A percentile compares a stretch with the other conserved stretches of the same genome.
Evolutionary conservation across 1,140 invertebrate species (phyloP).

Genomic region (Drosophila ficusphila): DNA sequence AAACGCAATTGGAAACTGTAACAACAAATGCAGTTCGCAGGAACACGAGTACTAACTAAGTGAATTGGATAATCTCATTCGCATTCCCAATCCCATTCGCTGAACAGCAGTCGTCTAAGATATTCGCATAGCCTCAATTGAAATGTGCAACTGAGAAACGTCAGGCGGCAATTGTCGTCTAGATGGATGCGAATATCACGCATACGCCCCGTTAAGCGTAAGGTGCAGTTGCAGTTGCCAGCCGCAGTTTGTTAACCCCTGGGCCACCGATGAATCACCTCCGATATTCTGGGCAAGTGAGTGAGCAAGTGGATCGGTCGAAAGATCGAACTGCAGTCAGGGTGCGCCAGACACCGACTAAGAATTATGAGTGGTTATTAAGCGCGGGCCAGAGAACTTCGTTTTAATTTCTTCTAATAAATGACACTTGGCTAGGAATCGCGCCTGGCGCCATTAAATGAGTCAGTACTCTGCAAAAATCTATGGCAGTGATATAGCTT

Average conservation of each 20-base stretch:
- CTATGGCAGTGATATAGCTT: no score
- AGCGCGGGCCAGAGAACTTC: no score
- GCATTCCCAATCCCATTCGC: slow-evolving; percentile 38
- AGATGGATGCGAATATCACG: slow-evolving; percentile 78
- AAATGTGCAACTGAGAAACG: slow-evolving; percentile 83
- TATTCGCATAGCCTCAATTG: slow-evolving; percentile 73
- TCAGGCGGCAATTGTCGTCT: slow-evolving; percentile 78
- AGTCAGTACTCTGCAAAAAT: no score
- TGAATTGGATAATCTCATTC: slow-evolving; percentile 82
- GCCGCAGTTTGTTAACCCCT: slow-evolving; percentile 71
- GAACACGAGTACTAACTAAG: slow-evolving; percentile 57
- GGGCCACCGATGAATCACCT: slow-evolving; percentile 34
- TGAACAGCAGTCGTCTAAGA: slow-evolving; percentile 42
- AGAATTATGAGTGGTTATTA: slow-evolving; percentile 35
- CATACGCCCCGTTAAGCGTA: slow-evolving; percentile 55
- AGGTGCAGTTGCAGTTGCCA: slow-evolving; percentile 35
- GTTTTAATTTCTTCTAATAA: slow-evolving; percentile 1
- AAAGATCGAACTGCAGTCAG: slow-evolving; percentile 31
- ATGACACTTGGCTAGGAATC: neutral
- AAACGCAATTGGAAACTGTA: slow-evolving; percentile 71
- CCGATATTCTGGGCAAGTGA: neutral
- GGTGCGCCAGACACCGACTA: slow-evolving; percentile 33
- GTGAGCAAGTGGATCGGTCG: slow-evolving; percentile 42
- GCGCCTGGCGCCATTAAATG: slow-evolving; percentile 11
- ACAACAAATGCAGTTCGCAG: slow-evolving; percentile 33